Evolutionary conservation across 2,888 invertebrate genomes (phyloP).

Genomic region (Apamea epomidion): DNA sequence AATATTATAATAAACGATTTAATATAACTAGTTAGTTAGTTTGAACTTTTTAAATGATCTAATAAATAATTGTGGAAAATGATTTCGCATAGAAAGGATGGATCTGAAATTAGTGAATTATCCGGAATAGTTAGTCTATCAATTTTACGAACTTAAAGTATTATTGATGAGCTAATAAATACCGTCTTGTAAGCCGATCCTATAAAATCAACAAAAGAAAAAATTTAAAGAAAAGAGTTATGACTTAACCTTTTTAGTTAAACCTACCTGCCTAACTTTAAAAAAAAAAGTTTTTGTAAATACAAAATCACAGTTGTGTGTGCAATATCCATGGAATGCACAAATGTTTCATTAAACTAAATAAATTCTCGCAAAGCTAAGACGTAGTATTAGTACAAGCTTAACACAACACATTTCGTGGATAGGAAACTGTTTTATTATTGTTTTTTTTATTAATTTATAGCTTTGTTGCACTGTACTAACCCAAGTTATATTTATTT

Average conservation of each 20-base stretch:
- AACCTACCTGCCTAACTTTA: no score
- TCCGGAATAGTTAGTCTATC: neutral
- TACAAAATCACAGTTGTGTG: slow-evolving; percentile 34
- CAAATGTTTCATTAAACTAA: neutral
- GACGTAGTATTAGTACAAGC: slow-evolving; percentile 50
- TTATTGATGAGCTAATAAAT: neutral
- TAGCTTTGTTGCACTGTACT: slow-evolving; percentile 82
- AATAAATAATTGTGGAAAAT: neutral
- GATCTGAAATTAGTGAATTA: neutral
- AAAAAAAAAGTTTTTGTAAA: neutral
- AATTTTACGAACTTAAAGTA: neutral
- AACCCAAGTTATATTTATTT: slow-evolving; percentile 75
- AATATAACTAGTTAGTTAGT: neutral
- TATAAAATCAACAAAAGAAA: neutral
- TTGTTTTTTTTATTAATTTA: slow-evolving; percentile 54
- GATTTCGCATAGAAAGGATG: neutral
- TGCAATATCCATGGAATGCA: slow-evolving; percentile 24
- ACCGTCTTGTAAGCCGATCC: neutral
- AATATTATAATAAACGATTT: neutral
- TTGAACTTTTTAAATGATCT: neutral
- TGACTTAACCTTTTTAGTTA: neutral
- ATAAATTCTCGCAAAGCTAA: slow-evolving; percentile 13
- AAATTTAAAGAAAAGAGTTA: neutral
- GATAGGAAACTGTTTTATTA: slow-evolving; percentile 80
- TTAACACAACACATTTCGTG: slow-evolving; percentile 88